Percentiles rank a stretch among this genome's conserved stretches.
Evolutionary conservation across 2,888 invertebrate species (phyloP).

Genomic region (Cinara cedri): DNA sequence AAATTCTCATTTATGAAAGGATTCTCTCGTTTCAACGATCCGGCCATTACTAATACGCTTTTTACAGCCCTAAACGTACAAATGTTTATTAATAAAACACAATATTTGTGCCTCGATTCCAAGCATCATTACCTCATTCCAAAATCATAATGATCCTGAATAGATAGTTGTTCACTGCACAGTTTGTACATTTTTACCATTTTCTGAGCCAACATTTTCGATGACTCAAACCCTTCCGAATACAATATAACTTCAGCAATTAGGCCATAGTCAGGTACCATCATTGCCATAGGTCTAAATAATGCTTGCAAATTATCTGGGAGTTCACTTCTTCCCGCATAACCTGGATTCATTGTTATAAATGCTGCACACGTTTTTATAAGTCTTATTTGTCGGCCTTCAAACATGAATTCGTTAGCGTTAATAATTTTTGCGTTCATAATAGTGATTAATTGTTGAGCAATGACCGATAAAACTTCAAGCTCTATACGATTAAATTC

Average conservation of each 20-base stretch:
- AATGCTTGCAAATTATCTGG: conserved; percentile 94
- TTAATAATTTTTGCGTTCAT: conserved; percentile 70
- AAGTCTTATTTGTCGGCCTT: conserved; percentile 82
- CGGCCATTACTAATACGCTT: conserved; percentile 91
- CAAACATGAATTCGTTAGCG: conserved; percentile 78
- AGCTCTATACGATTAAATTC: conserved; percentile 85
- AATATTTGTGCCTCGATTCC: too few species aligned
- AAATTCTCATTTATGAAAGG: conserved; percentile 85
- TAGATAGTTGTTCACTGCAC: conserved; percentile 91
- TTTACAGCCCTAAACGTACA: conserved; percentile 79
- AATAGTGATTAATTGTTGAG: conserved; percentile 81
- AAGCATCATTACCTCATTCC: conserved; percentile 76
- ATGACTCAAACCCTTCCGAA: conserved; percentile 89
- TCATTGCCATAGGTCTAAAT: conserved; percentile 95
- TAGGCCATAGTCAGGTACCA: conserved; percentile 97
- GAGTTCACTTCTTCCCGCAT: conserved; percentile 91
- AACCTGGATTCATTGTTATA: conserved; percentile 94
- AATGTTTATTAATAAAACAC: neutral
- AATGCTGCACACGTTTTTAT: conserved; percentile 89
- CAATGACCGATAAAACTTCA: conserved; percentile 81
- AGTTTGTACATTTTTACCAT: conserved; percentile 93
- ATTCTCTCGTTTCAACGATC: conserved; percentile 81
- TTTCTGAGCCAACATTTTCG: conserved; percentile 85
- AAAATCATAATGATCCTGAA: conserved; percentile 94
- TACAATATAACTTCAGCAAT: conserved; percentile 95